Percentiles rank a stretch among this genome's conserved stretches.
These are phyloP conservation scores for Seira musarum DNA, from an alignment of 2,888 invertebrate genomes.

Conservation along the genomic window DNA sequence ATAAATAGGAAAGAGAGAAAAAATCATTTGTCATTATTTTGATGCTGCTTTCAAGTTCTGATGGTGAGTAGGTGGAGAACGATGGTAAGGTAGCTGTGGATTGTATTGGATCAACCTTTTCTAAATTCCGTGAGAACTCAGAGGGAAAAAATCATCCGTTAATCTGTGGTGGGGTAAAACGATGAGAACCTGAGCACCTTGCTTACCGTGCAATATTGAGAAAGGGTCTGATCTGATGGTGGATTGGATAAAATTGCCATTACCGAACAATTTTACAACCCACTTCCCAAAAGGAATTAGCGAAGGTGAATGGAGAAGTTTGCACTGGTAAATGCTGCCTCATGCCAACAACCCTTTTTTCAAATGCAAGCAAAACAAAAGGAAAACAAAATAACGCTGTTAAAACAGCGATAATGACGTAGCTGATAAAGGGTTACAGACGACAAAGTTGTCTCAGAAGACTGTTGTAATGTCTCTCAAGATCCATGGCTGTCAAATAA, in stretches of 20 bases:
- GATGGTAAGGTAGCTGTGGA: neutral
- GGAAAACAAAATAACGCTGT: neutral
- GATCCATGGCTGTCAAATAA: too few relatives aligned
- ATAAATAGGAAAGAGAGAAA: neutral
- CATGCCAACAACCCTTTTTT: neutral
- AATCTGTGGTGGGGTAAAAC: neutral
- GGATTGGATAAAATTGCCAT: neutral
- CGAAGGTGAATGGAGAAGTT: constrained; percentile 14
- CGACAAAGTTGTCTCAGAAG: too few relatives aligned
- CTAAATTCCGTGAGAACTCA: neutral
- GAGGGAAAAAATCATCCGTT: neutral
- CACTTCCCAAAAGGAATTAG: neutral
- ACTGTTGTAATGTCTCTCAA: too few relatives aligned
- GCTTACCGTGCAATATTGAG: constrained; percentile 30
- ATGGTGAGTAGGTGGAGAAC: neutral
- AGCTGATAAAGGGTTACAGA: too few relatives aligned
- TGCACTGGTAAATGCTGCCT: constrained; percentile 31
- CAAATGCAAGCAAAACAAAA: neutral
- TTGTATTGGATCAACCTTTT: neutral
- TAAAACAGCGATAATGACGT: too few relatives aligned
- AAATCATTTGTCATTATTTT: constrained; percentile 24
- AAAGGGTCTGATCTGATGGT: neutral
- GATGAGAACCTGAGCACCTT: constrained; percentile 53
- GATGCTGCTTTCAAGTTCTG: neutral
- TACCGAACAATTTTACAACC: too few relatives aligned